Percentiles rank a stretch among this genome's conserved stretches.
Evolutionary conservation across 2,888 invertebrate genomes (phyloP).

Genomic region (Sthenelais limicola): DNA sequence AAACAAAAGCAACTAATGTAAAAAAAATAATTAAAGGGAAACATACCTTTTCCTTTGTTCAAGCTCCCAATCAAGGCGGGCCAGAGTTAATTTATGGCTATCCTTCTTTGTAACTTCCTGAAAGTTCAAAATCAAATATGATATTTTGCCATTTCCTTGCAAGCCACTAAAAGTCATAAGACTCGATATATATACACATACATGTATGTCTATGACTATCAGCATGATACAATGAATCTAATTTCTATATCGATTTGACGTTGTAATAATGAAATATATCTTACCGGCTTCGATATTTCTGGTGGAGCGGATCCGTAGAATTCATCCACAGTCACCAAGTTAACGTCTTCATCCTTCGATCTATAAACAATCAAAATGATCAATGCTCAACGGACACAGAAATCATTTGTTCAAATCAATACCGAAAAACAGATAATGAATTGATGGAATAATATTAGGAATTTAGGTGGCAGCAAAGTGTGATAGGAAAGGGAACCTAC

Average conservation of each 20-base stretch:
- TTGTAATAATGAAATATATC: conserved; percentile 54
- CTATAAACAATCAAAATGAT: conserved; percentile 73
- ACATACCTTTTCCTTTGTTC: conserved; percentile 83
- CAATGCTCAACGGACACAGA: too few relatives aligned
- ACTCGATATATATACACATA: too few relatives aligned
- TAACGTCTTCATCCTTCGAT: conserved; percentile 94
- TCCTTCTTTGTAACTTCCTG: conserved; percentile 81
- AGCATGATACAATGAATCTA: too few relatives aligned
- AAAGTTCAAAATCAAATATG: too few relatives aligned
- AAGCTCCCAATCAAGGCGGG: conserved; percentile 92
- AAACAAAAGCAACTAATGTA: too few relatives aligned
- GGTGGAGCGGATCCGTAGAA: conserved; percentile 86
- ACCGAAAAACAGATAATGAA: not conserved
- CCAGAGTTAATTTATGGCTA: conserved; percentile 86
- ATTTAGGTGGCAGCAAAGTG: not conserved
- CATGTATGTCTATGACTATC: not conserved
- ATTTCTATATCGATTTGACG: too few relatives aligned
- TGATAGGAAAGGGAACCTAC: conserved; percentile 70
- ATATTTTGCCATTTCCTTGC: too few relatives aligned
- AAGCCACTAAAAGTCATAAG: too few relatives aligned
- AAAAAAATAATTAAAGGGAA: too few relatives aligned
- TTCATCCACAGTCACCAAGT: conserved; percentile 86
- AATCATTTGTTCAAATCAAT: not conserved
- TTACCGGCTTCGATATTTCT: conserved; percentile 80
- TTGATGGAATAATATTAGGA: not conserved